Percentiles rank a stretch among this genome's conserved stretches.
Evolutionary conservation across 2,888 invertebrate genomes (phyloP).

Genomic region (Drosophila algonquin): DNA sequence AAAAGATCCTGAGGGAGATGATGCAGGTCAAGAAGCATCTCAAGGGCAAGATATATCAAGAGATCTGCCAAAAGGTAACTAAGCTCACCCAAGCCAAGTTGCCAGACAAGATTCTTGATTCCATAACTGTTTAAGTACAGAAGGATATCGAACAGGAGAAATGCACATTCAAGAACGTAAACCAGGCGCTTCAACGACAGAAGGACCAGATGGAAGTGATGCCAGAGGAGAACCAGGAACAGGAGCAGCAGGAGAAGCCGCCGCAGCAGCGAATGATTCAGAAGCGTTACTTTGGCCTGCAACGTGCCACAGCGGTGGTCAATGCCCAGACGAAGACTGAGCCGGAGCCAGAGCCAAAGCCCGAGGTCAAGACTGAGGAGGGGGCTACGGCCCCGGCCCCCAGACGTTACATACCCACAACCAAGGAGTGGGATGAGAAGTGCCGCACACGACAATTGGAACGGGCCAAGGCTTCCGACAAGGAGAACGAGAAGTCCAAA

Average conservation of each 20-base stretch:
- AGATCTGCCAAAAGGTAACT: neutral
- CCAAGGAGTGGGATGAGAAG: conserved; percentile 66
- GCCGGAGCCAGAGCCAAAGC: neutral
- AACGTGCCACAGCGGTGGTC: neutral
- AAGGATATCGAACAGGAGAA: neutral
- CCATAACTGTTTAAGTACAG: neutral
- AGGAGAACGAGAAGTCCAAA: conserved; percentile 25
- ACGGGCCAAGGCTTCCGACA: conserved; percentile 25
- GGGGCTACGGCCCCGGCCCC: no score
- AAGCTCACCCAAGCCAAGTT: neutral
- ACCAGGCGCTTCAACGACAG: no score
- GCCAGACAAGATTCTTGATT: neutral
- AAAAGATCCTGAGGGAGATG: conserved; percentile 63
- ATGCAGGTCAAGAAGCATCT: neutral
- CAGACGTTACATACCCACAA: conserved; percentile 61
- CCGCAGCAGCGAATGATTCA: neutral
- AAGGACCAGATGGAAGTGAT: no score
- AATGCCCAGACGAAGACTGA: neutral
- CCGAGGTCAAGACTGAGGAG: neutral
- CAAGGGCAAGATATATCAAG: neutral
- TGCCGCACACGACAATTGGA: conserved; percentile 37
- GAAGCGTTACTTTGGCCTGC: neutral
- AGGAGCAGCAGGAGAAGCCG: neutral
- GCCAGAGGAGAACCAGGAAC: no score
- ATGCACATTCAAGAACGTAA: neutral